phyloP scores from a whole-genome alignment of 2,888 invertebrate genomes.

The Piscicola geometra region DNA sequence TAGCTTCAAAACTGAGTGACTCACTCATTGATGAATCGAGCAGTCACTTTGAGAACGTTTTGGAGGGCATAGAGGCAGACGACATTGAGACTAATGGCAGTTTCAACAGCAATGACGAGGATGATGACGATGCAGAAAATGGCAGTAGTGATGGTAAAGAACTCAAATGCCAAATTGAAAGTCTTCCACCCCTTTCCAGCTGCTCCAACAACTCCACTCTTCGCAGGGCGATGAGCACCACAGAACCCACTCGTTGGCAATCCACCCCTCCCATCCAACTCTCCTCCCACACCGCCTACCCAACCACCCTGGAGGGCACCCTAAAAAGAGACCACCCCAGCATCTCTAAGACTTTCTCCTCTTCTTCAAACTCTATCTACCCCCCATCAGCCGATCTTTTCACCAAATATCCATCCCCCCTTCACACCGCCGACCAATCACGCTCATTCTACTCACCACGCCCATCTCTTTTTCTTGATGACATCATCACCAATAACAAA shows the following conservation, averaged over 20 bases:
- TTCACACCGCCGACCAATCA: background rate
- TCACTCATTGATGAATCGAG: background rate
- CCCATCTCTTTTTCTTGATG: too few species aligned
- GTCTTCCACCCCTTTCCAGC: background rate
- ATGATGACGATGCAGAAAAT: background rate
- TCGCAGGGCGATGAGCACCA: conserved; percentile 86
- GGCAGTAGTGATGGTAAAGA: background rate
- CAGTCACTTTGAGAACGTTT: conserved; percentile 6
- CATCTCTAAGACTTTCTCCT: conserved; percentile 18
- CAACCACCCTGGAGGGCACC: conserved; percentile 1
- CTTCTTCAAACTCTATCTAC: background rate
- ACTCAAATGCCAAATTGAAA: too few species aligned
- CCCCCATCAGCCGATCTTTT: conserved; percentile 11
- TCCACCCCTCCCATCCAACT: conserved; percentile 48
- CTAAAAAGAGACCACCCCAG: conserved; percentile 15
- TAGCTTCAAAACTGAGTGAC: background rate
- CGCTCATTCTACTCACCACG: background rate
- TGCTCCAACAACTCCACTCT: conserved; percentile 11
- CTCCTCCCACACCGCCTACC: background rate
- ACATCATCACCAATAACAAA: background rate
- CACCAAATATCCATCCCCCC: background rate
- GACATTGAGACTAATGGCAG: background rate
- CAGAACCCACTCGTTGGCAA: conserved; percentile 70
- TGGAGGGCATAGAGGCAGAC: conserved; percentile 8
- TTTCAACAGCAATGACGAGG: conserved; percentile 7